Conservation (phyloP, 1,140 invertebrate genomes). For the Rhopalosiphum maidis region DNA sequence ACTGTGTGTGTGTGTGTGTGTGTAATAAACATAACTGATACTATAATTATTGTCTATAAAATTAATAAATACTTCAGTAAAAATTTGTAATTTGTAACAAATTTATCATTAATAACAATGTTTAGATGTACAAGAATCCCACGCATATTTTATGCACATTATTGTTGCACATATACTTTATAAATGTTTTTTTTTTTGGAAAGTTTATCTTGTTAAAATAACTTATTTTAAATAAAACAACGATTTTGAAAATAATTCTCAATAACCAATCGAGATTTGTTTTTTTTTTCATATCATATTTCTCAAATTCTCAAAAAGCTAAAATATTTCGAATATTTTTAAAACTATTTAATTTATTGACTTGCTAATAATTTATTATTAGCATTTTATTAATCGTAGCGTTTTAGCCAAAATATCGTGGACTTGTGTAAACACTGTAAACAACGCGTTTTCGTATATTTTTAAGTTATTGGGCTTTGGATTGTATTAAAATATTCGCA, state of each 20-base stretch:
- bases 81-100: no score
- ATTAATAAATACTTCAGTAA: no score
- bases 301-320: not conserved
- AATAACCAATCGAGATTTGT: not conserved
- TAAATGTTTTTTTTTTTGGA: not conserved
- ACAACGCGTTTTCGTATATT: not conserved
- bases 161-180: no score
- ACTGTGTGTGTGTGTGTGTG: not conserved
- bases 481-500: not conserved
- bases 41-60: not conserved
- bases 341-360: not conserved
- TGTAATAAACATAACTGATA: not conserved
- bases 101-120: no score
- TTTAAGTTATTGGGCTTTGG: not conserved
- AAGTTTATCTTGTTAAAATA: not conserved
- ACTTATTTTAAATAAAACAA: not conserved
- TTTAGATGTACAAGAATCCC: no score
- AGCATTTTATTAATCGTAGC: not conserved
- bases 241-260: not conserved
- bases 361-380: not conserved
- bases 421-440: not conserved
- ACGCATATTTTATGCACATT: no score
- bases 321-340: not conserved
- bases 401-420: not conserved
- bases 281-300: no score